Base-by-base conservation (phyloP, 2,797 vertebrate species). In the Hippoglossus hippoglossus region DNA sequence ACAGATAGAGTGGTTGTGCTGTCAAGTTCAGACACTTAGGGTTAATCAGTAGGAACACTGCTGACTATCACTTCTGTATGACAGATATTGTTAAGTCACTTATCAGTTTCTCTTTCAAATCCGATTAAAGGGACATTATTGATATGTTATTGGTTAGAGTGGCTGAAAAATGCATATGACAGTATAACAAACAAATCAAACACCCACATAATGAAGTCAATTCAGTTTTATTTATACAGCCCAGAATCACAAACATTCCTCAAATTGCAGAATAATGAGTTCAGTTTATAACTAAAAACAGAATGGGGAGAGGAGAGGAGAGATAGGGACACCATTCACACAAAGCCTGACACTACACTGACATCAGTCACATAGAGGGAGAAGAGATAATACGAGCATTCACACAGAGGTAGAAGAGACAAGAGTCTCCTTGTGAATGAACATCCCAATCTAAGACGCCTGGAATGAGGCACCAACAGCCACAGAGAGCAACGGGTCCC, bases 71-170 rank as follows among this genome's bases (percentile, higher is more conserved):
- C 18, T 49, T 21, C 26, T 24, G 44, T 21, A 19, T 57, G 54
- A 49, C 15, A 22, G 10, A 57, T 49, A 19, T 19, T 50, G 26
- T 47, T 57, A 57, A 67, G 47, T 67, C 15, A 52, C 34, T 22
- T 41, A 16, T 26, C 22, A 39, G 1, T 53, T 44, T 51, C 18
- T 51, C 18, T 26, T 58, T 69, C 34, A 44, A 39, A 61, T 61
- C n/a, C 12, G 50, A 61, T 24, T 61, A 22, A 54, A 61, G 53
- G 52, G 6, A 41, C 5, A 21, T 26, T 39, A 12, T 41, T 59
- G 46, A 28, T n/a, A 5, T 26, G 16, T 41, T 7, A 3, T 25
- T 13, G 21, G 15, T 21, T 50, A 13, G 21, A 22, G 7, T 13
- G 24, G 46, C 46, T 62, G 28, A 47, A 21, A 9, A 21, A 18